Conservation (phyloP, 2,797 vertebrate species). For the Momotus momota region DNA sequence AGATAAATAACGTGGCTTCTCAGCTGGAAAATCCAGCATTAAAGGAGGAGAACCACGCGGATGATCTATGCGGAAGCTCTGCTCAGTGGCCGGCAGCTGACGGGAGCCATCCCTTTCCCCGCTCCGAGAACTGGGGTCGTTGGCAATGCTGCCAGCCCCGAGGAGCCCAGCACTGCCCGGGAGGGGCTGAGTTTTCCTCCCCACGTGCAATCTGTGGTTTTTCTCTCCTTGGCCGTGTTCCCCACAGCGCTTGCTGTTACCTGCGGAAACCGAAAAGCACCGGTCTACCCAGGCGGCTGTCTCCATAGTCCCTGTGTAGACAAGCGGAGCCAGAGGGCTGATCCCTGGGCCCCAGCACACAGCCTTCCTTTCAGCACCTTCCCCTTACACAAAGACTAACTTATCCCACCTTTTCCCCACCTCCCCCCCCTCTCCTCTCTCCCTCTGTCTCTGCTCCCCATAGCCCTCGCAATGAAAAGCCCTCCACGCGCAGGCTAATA, state of each 20-base stretch:
- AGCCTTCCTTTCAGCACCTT: conserved; percentile 91
- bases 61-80: neutral
- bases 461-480: conserved; percentile 85
- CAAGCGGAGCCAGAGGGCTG: conserved; percentile 85
- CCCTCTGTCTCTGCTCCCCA: conserved; percentile 69
- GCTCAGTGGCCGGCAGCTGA: neutral
- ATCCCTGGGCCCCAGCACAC: conserved; percentile 85
- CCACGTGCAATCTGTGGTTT: conserved; percentile 42
- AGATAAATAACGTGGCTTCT: neutral
- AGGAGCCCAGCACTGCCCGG: neutral
- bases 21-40: neutral
- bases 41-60: neutral
- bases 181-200: neutral
- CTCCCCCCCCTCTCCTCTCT: conserved; percentile 12
- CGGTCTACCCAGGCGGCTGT: conserved; percentile 64
- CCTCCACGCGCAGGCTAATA: conserved; percentile 83
- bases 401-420: conserved; percentile 82
- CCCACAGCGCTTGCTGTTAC: conserved; percentile 69
- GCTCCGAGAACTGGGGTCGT: fast-evolving
- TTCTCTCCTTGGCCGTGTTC: conserved; percentile 29
- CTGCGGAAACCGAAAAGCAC: conserved; percentile 78
- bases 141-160: neutral
- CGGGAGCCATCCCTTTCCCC: neutral
- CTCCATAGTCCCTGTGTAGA: conserved; percentile 81
- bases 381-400: conserved; percentile 91